Conservation (phyloP, 1,140 invertebrate species). For the Drosophila eugracilis region DNA sequence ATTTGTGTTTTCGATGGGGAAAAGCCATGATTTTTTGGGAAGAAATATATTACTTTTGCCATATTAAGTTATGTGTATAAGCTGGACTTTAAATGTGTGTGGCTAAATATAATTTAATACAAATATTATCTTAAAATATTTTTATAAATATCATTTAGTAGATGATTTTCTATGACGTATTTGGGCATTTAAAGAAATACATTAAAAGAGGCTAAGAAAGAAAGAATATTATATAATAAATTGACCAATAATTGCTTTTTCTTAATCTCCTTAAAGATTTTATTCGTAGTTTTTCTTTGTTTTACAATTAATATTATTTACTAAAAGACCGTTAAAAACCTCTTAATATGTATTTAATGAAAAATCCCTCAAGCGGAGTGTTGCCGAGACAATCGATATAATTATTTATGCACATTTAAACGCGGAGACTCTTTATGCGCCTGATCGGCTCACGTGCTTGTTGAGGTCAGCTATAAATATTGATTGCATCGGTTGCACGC, state of each 20-base stretch:
- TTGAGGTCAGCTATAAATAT: constrained; percentile 56
- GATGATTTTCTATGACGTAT: too few relatives aligned
- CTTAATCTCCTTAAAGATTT: too few relatives aligned
- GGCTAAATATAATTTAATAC: too few relatives aligned
- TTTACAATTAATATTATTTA: background rate
- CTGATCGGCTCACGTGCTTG: constrained; percentile 21
- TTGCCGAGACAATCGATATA: constrained; percentile 16
- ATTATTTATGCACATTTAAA: constrained; percentile 41
- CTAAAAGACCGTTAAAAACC: background rate
- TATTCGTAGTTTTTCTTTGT: background rate
- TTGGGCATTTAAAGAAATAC: too few relatives aligned
- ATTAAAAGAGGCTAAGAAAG: too few relatives aligned
- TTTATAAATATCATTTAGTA: too few relatives aligned
- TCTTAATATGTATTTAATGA: too few relatives aligned
- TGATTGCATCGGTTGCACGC: constrained; percentile 45
- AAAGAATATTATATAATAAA: too few relatives aligned
- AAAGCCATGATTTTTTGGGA: background rate
- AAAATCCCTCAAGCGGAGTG: background rate
- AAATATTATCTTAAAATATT: too few relatives aligned
- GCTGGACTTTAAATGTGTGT: too few relatives aligned
- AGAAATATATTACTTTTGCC: background rate
- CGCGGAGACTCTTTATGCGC: constrained; percentile 8
- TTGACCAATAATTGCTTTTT: too few relatives aligned
- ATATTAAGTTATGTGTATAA: too few relatives aligned
- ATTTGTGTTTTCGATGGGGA: background rate